phyloP scores from a whole-genome alignment of 2,888 invertebrate species.

The Germaria angustata region DNA sequence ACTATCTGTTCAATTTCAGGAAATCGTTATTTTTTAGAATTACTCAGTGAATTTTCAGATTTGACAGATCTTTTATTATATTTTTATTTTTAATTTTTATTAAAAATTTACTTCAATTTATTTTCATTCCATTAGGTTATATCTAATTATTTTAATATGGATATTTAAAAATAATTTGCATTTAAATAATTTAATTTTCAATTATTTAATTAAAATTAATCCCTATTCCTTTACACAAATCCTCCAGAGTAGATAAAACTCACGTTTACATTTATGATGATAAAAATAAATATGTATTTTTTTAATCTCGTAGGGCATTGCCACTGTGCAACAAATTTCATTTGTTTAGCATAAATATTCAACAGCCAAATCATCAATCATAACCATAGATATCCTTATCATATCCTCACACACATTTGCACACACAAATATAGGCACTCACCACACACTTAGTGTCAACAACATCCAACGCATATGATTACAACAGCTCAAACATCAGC shows the following conservation, averaged over 20 bases:
- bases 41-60: too few relatives aligned
- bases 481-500: constrained; percentile 37
- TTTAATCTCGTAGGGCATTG: background rate
- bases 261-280: constrained; percentile 16
- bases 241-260: constrained; percentile 5
- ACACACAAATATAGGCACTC: background rate
- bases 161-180: too few relatives aligned
- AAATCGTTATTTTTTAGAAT: too few relatives aligned
- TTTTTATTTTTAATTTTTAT: too few relatives aligned
- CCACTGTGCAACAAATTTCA: constrained; percentile 45
- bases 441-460: constrained; percentile 18
- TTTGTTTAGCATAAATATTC: constrained; percentile 58
- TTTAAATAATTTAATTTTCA: too few relatives aligned
- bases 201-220: too few relatives aligned
- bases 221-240: background rate
- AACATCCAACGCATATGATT: constrained; percentile 15
- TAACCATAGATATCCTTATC: constrained; percentile 4
- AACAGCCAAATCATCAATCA: constrained; percentile 46
- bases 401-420: background rate
- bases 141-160: too few relatives aligned
- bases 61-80: too few relatives aligned
- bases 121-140: too few relatives aligned
- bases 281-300: background rate
- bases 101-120: too few relatives aligned
- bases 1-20: too few relatives aligned